Base-by-base conservation (phyloP, 2,797 vertebrate species). In the Myotis myotis region DNA sequence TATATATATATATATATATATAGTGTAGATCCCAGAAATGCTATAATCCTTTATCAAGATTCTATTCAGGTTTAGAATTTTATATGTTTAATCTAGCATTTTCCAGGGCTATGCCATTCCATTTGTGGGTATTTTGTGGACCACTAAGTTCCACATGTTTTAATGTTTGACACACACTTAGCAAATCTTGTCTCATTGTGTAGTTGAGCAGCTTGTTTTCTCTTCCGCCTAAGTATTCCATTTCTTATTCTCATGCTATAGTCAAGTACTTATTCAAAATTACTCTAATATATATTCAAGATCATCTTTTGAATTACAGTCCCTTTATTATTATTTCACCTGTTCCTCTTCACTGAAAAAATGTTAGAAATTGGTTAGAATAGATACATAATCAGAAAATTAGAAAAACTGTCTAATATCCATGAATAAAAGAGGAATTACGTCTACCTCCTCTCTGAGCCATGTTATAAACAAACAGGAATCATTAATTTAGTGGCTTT, bases 281-380 rank as follows among this genome's bases (percentile, higher is more conserved):
- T 90, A 80, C 25, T 89, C 66, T 89, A 71, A 88, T n/a, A 64
- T 57, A 55, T 57, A 86, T 78, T 71, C 62, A 86, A 86, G 88
- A 92, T 86, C 51, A 81, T 81, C 66, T 95, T 90, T 85, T 93
- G 74, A 92, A 71, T 76, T 92, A 64, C 41, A 78, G 22, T 64
- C 36, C 55, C 30, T 70, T 49, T 82, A 49, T 83, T 81, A 72
- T 75, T 93, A 79, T 68, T 88, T 90, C 12, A 53, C 44, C 16
- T 87, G 6, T 47, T 95, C n/a, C 10, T 80, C 66, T 87, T 84
- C 66, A 47, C 30, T 79, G n/a, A 78, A 87, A 87, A 95, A 88
- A 78, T 89, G 22, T 10, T 62, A 88, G 44, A 84, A 91, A 94
- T 36, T 55, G 28, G 22, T 87, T 84, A 62, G 44, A 60, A 90